Conservation (phyloP, 2,888 invertebrate genomes). For the Psylliodes chrysocephalus region DNA sequence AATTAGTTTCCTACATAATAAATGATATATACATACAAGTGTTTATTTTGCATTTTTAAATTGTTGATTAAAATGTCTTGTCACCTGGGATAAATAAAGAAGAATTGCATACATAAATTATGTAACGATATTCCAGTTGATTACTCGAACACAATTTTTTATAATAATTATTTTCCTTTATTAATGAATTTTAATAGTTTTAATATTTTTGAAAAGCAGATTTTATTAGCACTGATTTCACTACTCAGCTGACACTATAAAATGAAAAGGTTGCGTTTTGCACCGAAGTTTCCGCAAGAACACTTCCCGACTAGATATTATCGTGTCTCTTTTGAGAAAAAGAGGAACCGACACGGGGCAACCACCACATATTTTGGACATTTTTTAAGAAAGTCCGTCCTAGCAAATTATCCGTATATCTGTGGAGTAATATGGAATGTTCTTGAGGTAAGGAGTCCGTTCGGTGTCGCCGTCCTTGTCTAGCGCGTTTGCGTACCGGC, state of each 20-base stretch:
- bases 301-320: slow-evolving; percentile 20
- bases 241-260: neutral
- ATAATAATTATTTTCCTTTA: neutral
- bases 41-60: neutral
- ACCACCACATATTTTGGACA: slow-evolving; percentile 60
- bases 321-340: slow-evolving; percentile 20
- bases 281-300: neutral
- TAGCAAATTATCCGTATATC: slow-evolving; percentile 63
- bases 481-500: slow-evolving; percentile 28
- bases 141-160: neutral
- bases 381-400: slow-evolving; percentile 61
- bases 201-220: neutral
- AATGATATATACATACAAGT: neutral
- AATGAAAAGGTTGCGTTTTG: neutral
- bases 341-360: slow-evolving; percentile 41
- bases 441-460: slow-evolving; percentile 42
- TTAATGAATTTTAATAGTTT: neutral
- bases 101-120: neutral
- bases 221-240: neutral
- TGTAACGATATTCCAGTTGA: neutral
- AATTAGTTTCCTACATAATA: slow-evolving; percentile 2
- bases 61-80: neutral
- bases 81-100: slow-evolving; percentile 4
- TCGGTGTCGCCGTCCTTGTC: slow-evolving; percentile 42
- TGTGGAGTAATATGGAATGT: slow-evolving; percentile 62